Conservation (phyloP, 1,140 invertebrate species). For the Dinothrombium tinctorium region DNA sequence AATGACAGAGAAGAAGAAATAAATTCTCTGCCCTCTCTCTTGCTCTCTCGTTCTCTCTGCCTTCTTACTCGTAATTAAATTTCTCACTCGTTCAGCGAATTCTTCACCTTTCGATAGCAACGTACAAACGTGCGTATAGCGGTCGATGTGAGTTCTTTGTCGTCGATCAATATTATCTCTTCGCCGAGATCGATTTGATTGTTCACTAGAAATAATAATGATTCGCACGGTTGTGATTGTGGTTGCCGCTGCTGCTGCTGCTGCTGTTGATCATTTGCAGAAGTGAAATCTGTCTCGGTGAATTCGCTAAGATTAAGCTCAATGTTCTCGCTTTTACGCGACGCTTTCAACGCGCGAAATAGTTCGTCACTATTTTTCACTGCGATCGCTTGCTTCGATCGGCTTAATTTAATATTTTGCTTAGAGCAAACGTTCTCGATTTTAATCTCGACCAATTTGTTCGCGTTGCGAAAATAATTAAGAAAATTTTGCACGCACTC, state of each 20-base stretch:
- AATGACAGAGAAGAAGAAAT: too few species aligned
- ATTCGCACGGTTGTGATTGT: not conserved
- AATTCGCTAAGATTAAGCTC: constrained; percentile 7
- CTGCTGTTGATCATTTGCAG: too few species aligned
- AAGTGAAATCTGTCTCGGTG: not conserved
- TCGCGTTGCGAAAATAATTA: constrained; percentile 9
- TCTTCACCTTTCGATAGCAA: not conserved
- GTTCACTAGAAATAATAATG: constrained; percentile 5
- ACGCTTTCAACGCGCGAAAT: constrained; percentile 1
- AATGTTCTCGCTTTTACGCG: constrained; percentile 3
- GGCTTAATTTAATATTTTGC: not conserved
- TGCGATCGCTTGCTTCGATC: constrained; percentile 1
- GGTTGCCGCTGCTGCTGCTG: not conserved
- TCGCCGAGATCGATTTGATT: constrained; percentile 7
- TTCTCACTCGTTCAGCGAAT: too few species aligned
- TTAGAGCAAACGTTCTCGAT: not conserved
- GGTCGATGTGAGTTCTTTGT: not conserved
- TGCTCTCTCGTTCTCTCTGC: too few species aligned
- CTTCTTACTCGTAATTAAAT: too few species aligned
- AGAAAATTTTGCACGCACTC: constrained; percentile 7
- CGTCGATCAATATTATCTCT: not conserved
- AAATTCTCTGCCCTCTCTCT: too few species aligned
- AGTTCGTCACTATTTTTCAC: constrained; percentile 5
- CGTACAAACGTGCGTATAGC: constrained; percentile 5
- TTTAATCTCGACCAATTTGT: constrained; percentile 8